Percentiles rank a stretch among this genome's conserved stretches.
Evolutionary conservation across 2,797 vertebrate species (phyloP).

Genomic region (Zenarchopterus dispar): DNA sequence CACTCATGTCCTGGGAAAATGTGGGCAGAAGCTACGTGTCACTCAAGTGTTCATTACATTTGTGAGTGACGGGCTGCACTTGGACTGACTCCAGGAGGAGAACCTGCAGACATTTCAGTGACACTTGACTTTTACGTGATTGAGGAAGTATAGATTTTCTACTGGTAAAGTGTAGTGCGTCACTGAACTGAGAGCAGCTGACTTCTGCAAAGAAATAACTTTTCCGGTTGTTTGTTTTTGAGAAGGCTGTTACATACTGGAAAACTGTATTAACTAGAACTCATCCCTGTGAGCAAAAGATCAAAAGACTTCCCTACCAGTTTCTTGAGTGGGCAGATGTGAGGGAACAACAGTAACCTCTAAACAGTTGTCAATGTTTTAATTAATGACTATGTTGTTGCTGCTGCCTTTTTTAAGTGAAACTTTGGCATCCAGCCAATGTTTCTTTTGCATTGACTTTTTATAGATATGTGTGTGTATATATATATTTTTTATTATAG

Average conservation of each 20-base stretch:
- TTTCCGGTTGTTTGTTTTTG: background rate
- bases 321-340: background rate
- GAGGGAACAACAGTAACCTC: background rate
- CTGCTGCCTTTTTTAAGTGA: too few relatives aligned
- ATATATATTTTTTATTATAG: too few relatives aligned
- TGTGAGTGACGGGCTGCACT: background rate
- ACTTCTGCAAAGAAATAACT: slow-evolving; percentile 17
- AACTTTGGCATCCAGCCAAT: too few relatives aligned
- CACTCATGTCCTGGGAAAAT: background rate
- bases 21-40: background rate
- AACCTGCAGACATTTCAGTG: background rate
- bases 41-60: slow-evolving; percentile 2
- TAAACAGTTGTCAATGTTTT: too few relatives aligned
- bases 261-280: background rate
- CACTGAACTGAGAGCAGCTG: slow-evolving; percentile 4
- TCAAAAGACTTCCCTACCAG: too few relatives aligned
- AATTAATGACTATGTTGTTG: too few relatives aligned
- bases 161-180: slow-evolving; percentile 15
- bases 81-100: background rate
- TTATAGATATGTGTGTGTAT: too few relatives aligned
- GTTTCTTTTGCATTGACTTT: too few relatives aligned
- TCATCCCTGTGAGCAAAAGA: background rate
- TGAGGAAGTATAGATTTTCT: slow-evolving; percentile 43
- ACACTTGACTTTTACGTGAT: slow-evolving; percentile 17
- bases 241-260: background rate